These are phyloP conservation scores for Julus scanicus DNA, from an alignment of 2,888 invertebrate species.

Conservation along the genomic window DNA sequence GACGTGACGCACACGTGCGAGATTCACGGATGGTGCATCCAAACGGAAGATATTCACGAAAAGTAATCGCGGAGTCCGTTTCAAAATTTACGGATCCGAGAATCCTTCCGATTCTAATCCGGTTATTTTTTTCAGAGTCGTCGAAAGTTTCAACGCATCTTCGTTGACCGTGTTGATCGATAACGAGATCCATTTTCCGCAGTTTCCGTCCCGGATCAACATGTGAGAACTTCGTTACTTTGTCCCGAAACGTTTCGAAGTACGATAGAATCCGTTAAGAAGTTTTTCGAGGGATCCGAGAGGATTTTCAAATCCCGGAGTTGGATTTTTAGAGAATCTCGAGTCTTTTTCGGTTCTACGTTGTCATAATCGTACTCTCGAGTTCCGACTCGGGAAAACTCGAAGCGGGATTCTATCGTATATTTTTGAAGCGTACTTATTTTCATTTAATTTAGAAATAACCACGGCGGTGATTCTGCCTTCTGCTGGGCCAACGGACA, in stretches of 20 bases:
- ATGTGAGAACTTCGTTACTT: not conserved
- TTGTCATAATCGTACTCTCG: too few species aligned
- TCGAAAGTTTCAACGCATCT: not conserved
- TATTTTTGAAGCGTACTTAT: not conserved
- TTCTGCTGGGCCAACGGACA: not conserved
- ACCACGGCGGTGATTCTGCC: too few species aligned
- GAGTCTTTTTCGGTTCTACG: too few species aligned
- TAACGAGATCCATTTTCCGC: constrained; percentile 26
- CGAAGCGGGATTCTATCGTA: not conserved
- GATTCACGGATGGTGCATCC: constrained; percentile 48
- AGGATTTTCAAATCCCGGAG: too few species aligned
- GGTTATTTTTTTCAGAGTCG: not conserved
- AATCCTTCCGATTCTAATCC: not conserved
- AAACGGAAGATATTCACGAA: not conserved
- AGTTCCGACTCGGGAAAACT: too few species aligned
- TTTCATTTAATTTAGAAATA: not conserved
- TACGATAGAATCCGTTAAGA: too few species aligned
- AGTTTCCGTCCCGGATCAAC: not conserved
- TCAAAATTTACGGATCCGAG: too few species aligned
- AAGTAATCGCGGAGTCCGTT: not conserved
- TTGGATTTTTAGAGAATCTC: too few species aligned
- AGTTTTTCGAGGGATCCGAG: too few species aligned
- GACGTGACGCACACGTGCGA: constrained; percentile 1
- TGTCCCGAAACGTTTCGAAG: too few species aligned
- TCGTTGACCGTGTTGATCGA: not conserved